Base-by-base conservation (phyloP, 2,888 invertebrate species). In the Melanchra persicariae region DNA sequence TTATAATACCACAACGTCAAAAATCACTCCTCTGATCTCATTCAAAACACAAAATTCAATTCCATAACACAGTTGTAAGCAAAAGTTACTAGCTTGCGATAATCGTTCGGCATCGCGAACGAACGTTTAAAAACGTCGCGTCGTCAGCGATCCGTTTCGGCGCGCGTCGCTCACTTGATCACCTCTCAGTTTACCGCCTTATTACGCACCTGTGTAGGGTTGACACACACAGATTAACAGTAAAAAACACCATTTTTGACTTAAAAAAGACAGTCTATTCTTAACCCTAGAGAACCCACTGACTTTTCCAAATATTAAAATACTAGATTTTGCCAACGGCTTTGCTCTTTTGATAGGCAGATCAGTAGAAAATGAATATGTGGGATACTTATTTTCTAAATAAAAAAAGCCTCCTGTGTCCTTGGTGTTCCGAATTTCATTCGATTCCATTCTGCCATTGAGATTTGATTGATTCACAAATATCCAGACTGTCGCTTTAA, bases 111-210 rank as follows among this genome's bases (percentile, higher is more conserved):
- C 59, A 57, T 66, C 51, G 69, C 52, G 43, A 70, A 45, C 58
- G 58, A 77, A 45, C 63, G 55, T 52, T 82, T 78, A 74, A 74
- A 83, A 81, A 81, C 59, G 45, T 67, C 65, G 61, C 57, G 52
- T 64, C 22, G 58, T 78, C 82, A 80, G 64, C 77, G 73, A 64
- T 61, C 58, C 72, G 70, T 70, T 57, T 30, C 49, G 74, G 37
- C 40, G 30, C 40, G 59, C 54, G 65, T 77, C 74, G 69, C 81
- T 75, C 74, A 81, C 79, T 86, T 87, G 86, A 87, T 89, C 87
- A 86, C 84, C 71, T 79, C 78, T 81, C 81, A 83, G 83, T 87
- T 83, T 82, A 79, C 76, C 80, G 82, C 82, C 81, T 82, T 81
- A 82, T 85, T 83, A 85, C 77, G 78, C 72, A 73, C 75, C 76